Percentiles rank a stretch among this genome's conserved stretches.
phyloP scores from a whole-genome alignment of 2,797 vertebrate genomes.

The Danio jaintianensis region DNA sequence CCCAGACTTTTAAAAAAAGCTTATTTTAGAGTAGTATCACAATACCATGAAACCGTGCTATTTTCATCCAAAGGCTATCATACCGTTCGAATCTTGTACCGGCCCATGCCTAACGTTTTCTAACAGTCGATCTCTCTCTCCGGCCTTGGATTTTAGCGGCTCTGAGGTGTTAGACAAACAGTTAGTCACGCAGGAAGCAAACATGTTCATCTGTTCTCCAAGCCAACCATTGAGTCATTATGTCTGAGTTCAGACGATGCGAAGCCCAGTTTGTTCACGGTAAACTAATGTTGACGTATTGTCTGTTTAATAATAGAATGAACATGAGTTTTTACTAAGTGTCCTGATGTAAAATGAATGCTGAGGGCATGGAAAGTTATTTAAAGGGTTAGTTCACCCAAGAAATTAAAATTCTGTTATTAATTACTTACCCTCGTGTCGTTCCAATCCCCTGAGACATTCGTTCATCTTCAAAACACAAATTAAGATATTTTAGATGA shows the following conservation, averaged over 20 bases:
- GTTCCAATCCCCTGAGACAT: neutral
- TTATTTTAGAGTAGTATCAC: too few species aligned
- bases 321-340: neutral
- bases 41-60: too few species aligned
- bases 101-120: too few species aligned
- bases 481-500: neutral
- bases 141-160: slow-evolving; percentile 50
- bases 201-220: slow-evolving; percentile 67
- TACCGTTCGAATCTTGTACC: too few species aligned
- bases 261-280: neutral
- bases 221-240: slow-evolving; percentile 74
- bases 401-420: neutral
- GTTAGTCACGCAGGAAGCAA: slow-evolving; percentile 73
- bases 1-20: too few species aligned
- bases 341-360: neutral
- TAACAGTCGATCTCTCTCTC: slow-evolving; percentile 18
- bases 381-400: neutral
- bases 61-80: too few species aligned
- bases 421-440: too few species aligned
- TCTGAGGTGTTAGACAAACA: slow-evolving; percentile 70
- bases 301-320: slow-evolving; percentile 11
- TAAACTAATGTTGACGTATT: neutral
- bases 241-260: slow-evolving; percentile 67
- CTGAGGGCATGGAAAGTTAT: neutral
- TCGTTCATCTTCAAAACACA: neutral